phyloP scores from a whole-genome alignment of 2,113 vertebrate species.

The Alligator sinensis region DNA sequence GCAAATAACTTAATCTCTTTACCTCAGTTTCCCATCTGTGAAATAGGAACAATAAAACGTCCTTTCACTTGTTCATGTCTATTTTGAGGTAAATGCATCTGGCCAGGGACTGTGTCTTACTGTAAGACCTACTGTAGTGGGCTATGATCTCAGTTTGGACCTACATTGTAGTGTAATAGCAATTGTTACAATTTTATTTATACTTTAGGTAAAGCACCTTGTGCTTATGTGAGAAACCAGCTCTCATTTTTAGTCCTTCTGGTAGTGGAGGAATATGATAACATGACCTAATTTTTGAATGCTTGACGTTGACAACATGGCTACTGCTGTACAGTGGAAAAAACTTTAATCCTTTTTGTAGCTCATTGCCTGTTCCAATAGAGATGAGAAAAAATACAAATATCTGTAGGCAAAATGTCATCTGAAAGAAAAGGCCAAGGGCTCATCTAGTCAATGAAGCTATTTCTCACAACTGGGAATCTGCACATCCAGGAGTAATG shows the following conservation, averaged over 20 bases:
- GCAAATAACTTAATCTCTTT: background rate
- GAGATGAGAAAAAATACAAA: rapidly evolving
- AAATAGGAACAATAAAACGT: background rate
- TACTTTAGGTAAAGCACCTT: background rate
- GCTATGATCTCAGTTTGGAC: background rate
- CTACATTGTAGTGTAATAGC: background rate
- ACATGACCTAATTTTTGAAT: background rate
- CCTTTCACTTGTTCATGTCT: background rate
- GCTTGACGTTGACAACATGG: background rate
- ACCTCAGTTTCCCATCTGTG: background rate
- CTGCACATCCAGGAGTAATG: background rate
- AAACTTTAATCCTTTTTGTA: background rate
- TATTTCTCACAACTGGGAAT: background rate
- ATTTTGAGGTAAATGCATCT: background rate
- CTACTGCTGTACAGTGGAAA: background rate
- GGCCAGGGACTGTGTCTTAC: background rate
- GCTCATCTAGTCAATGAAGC: background rate
- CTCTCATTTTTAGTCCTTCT: background rate
- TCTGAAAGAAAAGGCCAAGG: background rate
- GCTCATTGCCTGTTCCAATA: background rate
- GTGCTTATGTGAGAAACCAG: background rate
- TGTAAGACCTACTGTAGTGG: background rate
- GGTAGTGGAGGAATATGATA: background rate
- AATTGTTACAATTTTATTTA: background rate
- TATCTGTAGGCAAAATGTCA: rapidly evolving